phyloP scores from a whole-genome alignment of 1,140 invertebrate species.

The Diabrotica undecimpunctata region DNA sequence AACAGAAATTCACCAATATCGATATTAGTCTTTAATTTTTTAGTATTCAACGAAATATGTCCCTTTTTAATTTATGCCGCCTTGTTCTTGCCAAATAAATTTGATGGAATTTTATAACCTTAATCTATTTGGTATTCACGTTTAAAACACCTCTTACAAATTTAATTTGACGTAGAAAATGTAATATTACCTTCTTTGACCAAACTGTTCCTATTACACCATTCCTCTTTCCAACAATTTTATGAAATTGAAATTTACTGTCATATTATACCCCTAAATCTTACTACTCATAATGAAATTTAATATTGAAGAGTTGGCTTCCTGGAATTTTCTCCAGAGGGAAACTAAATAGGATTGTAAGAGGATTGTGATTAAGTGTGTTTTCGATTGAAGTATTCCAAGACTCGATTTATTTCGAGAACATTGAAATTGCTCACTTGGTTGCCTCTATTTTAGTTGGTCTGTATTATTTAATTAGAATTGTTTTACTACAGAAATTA shows the following conservation, averaged over 20 bases:
- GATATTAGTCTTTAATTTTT: no score
- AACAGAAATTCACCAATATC: no score
- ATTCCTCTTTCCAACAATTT: background rate
- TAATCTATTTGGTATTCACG: background rate
- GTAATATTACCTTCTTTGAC: constrained; percentile 14
- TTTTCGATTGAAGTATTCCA: background rate
- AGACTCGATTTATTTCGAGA: no score
- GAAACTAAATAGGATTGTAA: background rate
- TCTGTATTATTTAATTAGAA: no score
- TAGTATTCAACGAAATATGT: no score
- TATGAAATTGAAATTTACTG: constrained; percentile 12
- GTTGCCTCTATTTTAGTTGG: no score
- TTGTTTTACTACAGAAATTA: no score
- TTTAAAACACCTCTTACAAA: background rate
- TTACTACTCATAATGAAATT: constrained; percentile 16
- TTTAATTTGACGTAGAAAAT: constrained; percentile 5
- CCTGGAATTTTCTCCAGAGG: constrained; percentile 5
- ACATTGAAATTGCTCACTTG: no score
- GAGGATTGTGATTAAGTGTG: background rate
- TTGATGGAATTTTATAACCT: no score
- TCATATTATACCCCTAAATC: constrained; percentile 6
- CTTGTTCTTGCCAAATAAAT: no score
- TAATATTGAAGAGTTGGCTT: constrained; percentile 23
- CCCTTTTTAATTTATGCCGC: no score
- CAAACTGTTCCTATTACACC: constrained; percentile 6